These are phyloP conservation scores for Colletes collaris DNA, from an alignment of 2,888 invertebrate species.

Conservation along the genomic window DNA sequence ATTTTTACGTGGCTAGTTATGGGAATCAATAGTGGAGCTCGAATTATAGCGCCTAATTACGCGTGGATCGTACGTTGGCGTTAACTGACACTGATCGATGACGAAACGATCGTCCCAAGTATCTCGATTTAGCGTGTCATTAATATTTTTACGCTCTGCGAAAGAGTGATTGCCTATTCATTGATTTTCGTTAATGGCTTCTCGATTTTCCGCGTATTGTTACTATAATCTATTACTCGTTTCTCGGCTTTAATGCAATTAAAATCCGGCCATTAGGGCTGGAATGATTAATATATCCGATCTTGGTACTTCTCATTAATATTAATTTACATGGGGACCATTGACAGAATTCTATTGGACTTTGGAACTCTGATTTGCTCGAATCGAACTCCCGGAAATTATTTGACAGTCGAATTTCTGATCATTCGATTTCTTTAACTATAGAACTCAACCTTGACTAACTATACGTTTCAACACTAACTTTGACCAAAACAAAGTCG, in stretches of 20 bases:
- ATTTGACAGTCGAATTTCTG: too few species aligned
- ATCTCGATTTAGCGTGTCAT: slow-evolving; percentile 30
- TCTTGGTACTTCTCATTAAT: neutral
- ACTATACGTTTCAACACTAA: too few species aligned
- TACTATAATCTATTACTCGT: slow-evolving; percentile 20
- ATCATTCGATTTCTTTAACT: too few species aligned
- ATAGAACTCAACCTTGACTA: too few species aligned
- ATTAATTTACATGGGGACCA: neutral
- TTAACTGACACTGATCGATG: slow-evolving; percentile 49
- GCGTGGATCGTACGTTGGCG: neutral
- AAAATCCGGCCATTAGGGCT: neutral
- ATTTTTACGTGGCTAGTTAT: neutral
- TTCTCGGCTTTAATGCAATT: neutral
- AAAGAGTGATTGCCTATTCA: slow-evolving; percentile 37
- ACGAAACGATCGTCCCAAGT: neutral
- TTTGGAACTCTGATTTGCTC: too few species aligned
- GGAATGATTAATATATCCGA: neutral
- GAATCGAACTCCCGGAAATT: too few species aligned
- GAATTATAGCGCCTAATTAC: neutral
- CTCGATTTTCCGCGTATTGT: slow-evolving; percentile 21
- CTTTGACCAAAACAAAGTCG: too few species aligned
- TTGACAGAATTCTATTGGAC: too few species aligned
- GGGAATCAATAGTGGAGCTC: neutral
- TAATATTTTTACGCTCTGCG: slow-evolving; percentile 24
- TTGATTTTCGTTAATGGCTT: slow-evolving; percentile 43